Base-by-base conservation (phyloP, 2,888 invertebrate genomes). In the Ellobium chinense region DNA sequence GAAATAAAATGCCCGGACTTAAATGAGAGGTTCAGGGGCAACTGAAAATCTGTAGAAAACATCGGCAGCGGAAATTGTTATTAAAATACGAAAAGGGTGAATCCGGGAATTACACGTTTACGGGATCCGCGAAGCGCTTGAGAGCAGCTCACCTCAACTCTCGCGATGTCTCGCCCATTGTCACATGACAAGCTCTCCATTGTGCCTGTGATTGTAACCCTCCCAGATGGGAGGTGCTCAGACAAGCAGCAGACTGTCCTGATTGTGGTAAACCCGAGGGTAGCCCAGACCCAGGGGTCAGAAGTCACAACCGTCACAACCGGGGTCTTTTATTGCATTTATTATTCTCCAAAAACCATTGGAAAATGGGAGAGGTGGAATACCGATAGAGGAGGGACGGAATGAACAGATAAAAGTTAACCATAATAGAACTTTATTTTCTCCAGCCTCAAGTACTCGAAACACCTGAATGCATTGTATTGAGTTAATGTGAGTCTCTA, bases 141-240 rank as follows among this genome's bases (percentile, higher is more conserved):
- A 60, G 39, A 60, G 37, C 21, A n/a, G 74, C 46, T 34, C 31
- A 46, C 27, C 7, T 7, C 9, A 24, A 7, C 60, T 60, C 27
- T n/a, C 29, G 39, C 21, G 62, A 62, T 63, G 74, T 29, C 21
- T 29, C 36, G 12, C 39, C 31, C 29, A 74, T 74, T 74, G 74
- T 74, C 24, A 31, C 12, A 0, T 63, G 29, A 39, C 63, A 39
- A 63, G 62, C 29, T n/a, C 12, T 27, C 29, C 14, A 27, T n/a
- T 74, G 37, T 37, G 62, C 27, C 21, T 0, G 14, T 21, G 21
- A 29, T 62, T 29, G 63, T 31, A 7, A 46, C 31, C 37, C 46
- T n/a, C 46, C 18, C 37, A 27, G 46, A 62, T 27, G n/a, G 37
- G 46, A 74, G 21, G 46, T 46, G 27, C 46, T 14, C n/a, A 29